A percentile compares a stretch with the other conserved stretches of the same genome.
These are phyloP conservation scores for Petaurus breviceps DNA, from an alignment of 2,113 vertebrate species.

Conservation along the genomic window DNA sequence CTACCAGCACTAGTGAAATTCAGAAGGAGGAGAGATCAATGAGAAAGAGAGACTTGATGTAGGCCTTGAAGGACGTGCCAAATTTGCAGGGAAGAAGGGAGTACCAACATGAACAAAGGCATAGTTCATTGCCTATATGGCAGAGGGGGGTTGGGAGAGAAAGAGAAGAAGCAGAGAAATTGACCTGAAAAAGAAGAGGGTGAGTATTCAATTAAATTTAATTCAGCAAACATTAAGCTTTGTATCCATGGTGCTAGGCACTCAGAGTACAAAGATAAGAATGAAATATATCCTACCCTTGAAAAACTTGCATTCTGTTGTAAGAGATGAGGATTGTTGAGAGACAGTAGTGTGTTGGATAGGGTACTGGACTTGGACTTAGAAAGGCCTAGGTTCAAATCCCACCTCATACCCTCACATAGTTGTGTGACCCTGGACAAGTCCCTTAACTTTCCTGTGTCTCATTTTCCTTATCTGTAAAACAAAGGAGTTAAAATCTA, in stretches of 20 bases:
- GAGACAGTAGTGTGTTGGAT: background rate
- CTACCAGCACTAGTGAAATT: background rate
- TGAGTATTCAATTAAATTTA: background rate
- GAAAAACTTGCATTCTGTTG: background rate
- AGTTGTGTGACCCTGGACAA: background rate
- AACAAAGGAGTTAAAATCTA: background rate
- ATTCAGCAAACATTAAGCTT: background rate
- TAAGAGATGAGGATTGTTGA: background rate
- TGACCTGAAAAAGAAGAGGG: background rate
- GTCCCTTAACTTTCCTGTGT: background rate
- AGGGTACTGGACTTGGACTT: background rate
- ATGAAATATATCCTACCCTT: background rate
- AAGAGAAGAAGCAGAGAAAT: background rate
- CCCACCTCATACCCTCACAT: background rate
- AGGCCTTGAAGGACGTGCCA: too few relatives aligned
- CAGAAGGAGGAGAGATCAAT: background rate
- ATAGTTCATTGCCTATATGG: background rate
- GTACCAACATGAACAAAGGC: too few relatives aligned
- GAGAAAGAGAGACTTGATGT: background rate
- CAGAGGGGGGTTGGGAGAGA: background rate
- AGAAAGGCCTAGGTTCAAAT: background rate
- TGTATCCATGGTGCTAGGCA: background rate
- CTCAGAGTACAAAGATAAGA: background rate
- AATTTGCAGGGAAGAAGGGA: rapidly evolving
- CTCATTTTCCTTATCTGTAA: background rate